phyloP scores from a whole-genome alignment of 92 coral and sea anemone genomes.

The Siderastrea radians region DNA sequence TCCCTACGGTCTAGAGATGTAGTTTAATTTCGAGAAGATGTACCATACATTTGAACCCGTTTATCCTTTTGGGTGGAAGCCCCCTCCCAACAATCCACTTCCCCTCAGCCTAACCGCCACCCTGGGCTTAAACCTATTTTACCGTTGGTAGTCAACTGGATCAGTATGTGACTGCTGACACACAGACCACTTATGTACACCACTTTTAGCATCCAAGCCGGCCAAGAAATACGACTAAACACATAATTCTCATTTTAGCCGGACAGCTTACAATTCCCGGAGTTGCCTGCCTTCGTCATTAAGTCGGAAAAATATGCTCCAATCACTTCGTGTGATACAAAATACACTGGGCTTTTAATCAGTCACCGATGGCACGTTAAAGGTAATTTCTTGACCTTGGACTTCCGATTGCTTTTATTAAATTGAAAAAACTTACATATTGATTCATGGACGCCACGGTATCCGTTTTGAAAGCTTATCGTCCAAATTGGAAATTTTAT shows the following conservation, averaged over 20 bases:
- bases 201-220: background rate
- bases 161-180: too few relatives aligned
- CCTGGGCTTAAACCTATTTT: too few relatives aligned
- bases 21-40: too few relatives aligned
- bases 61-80: too few relatives aligned
- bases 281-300: background rate
- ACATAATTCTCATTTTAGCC: background rate
- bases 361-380: too few relatives aligned
- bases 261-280: background rate
- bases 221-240: background rate
- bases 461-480: slow-evolving; percentile 13
- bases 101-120: too few relatives aligned
- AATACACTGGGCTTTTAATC: background rate
- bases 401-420: slow-evolving; percentile 41
- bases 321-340: too few relatives aligned
- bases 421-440: slow-evolving; percentile 14
- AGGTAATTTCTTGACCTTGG: slow-evolving; percentile 19
- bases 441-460: slow-evolving; percentile 7
- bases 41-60: too few relatives aligned
- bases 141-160: too few relatives aligned
- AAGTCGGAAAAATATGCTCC: background rate
- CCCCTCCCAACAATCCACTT: too few relatives aligned
- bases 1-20: too few relatives aligned
- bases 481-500: background rate
- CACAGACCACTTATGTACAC: background rate